Conservation (phyloP, 1,140 invertebrate genomes). For the Trichonephila inaurata region DNA sequence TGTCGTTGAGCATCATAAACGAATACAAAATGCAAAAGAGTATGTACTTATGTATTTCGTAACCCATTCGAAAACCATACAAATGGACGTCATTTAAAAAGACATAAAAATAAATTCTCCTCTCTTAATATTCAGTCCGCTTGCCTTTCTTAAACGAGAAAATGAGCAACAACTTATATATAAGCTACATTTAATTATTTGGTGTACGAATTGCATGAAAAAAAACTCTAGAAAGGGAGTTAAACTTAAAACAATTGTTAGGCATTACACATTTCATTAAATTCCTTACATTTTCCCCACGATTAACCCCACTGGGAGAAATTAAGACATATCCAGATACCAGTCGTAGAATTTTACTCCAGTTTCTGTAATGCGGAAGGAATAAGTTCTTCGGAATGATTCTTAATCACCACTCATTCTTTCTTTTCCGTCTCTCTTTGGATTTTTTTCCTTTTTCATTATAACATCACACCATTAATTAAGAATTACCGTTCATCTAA, state of each 20-base stretch:
- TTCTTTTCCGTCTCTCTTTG: conserved; percentile 2
- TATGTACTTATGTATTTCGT: background rate
- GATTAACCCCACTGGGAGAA: conserved; percentile 66
- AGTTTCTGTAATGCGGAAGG: conserved; percentile 6
- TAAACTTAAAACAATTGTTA: conserved; percentile 73
- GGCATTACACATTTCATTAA: conserved; percentile 74
- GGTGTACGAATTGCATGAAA: conserved; percentile 48
- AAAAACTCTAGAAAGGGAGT: conserved; percentile 18
- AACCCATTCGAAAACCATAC: conserved; percentile 51
- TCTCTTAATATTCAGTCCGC: conserved; percentile 24
- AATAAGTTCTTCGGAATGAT: conserved; percentile 52
- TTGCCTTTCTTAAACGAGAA: conserved; percentile 15
- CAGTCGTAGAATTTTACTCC: conserved; percentile 36
- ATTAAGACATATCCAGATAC: conserved; percentile 66
- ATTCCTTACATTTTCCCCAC: conserved; percentile 68
- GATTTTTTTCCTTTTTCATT: conserved; percentile 31
- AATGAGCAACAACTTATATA: conserved; percentile 62
- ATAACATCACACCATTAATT: conserved; percentile 62
- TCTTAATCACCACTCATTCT: conserved; percentile 56
- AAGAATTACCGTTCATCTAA: conserved; percentile 56
- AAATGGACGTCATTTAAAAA: conserved; percentile 66
- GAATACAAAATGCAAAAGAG: background rate
- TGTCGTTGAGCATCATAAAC: background rate
- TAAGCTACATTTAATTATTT: conserved; percentile 73
- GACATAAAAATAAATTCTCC: conserved; percentile 65